Conservation (phyloP, 2,113 vertebrate species). For the Brachypodius melanocephalos region DNA sequence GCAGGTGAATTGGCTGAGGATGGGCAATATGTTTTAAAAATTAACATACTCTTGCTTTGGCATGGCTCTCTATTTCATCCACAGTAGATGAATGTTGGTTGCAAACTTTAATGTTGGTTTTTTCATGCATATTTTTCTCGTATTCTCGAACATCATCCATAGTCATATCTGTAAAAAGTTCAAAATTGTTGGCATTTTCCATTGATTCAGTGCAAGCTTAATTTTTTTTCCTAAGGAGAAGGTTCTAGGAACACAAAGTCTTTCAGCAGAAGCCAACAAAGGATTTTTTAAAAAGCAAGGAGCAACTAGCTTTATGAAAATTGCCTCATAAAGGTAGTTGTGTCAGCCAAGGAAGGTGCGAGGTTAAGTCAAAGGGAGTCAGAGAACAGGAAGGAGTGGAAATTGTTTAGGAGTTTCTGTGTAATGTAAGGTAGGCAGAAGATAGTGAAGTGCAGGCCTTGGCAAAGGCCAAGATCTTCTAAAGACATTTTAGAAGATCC, state of each 20-base stretch:
- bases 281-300: slow-evolving; percentile 57
- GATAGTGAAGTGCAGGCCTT: slow-evolving; percentile 43
- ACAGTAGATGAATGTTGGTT: slow-evolving; percentile 89
- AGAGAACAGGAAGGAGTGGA: slow-evolving; percentile 72
- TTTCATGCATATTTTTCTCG: slow-evolving; percentile 98
- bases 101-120: slow-evolving; percentile 99
- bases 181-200: slow-evolving; percentile 82
- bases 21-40: slow-evolving; percentile 71
- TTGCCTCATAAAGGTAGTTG: slow-evolving; percentile 75
- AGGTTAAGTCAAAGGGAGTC: slow-evolving; percentile 61
- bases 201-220: slow-evolving; percentile 64
- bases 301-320: slow-evolving; percentile 76
- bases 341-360: slow-evolving; percentile 66
- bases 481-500: slow-evolving; percentile 78
- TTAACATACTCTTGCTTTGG: slow-evolving; percentile 92
- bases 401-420: slow-evolving; percentile 41
- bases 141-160: slow-evolving; percentile 97
- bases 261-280: slow-evolving; percentile 73
- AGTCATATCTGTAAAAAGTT: slow-evolving; percentile 98
- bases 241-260: slow-evolving; percentile 36
- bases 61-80: slow-evolving; percentile 94
- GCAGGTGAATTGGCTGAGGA: background rate
- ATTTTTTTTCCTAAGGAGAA: slow-evolving; percentile 16
- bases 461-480: slow-evolving; percentile 71
- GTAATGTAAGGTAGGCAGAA: slow-evolving; percentile 23